A percentile compares a stretch with the other conserved stretches of the same genome.
Evolutionary conservation across 2,113 vertebrate species (phyloP).

Genomic region (Prionailurus viverrinus): DNA sequence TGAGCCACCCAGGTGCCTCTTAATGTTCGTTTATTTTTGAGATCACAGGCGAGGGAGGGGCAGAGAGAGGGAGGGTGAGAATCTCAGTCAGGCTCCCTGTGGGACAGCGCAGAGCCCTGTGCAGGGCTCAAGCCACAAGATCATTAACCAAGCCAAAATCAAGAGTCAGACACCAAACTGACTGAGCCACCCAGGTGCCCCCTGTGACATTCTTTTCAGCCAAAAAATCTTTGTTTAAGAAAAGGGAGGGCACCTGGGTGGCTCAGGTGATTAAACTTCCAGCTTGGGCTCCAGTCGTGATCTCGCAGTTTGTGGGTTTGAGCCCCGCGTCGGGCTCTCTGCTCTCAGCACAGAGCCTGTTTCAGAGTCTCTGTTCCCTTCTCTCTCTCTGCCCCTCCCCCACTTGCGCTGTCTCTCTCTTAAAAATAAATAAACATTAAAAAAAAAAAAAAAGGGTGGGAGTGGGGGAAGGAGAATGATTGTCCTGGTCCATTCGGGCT

Average conservation of each 20-base stretch:
- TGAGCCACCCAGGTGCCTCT: too few relatives aligned
- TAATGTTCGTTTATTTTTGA: too few relatives aligned
- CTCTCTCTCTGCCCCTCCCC: neutral
- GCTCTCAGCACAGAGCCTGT: neutral
- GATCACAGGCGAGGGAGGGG: too few relatives aligned
- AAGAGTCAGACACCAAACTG: too few relatives aligned
- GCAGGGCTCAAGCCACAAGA: too few relatives aligned
- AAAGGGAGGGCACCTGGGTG: neutral
- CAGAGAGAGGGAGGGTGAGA: too few relatives aligned
- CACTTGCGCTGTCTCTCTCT: neutral
- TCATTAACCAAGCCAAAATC: too few relatives aligned
- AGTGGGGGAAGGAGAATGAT: neutral
- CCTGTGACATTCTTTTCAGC: neutral
- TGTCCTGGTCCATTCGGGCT: neutral
- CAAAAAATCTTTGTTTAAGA: neutral
- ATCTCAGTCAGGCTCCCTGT: too few relatives aligned
- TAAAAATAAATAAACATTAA: neutral
- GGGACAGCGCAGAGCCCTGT: too few relatives aligned
- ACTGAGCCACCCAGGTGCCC: too few relatives aligned
- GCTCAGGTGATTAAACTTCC: neutral
- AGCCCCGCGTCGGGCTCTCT: neutral
- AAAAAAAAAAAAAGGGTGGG: neutral
- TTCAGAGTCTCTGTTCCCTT: neutral
- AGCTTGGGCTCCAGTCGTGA: neutral
- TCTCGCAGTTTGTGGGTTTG: neutral